Conservation (phyloP, 2,113 vertebrate species). For the Pachycephala philippinensis region DNA sequence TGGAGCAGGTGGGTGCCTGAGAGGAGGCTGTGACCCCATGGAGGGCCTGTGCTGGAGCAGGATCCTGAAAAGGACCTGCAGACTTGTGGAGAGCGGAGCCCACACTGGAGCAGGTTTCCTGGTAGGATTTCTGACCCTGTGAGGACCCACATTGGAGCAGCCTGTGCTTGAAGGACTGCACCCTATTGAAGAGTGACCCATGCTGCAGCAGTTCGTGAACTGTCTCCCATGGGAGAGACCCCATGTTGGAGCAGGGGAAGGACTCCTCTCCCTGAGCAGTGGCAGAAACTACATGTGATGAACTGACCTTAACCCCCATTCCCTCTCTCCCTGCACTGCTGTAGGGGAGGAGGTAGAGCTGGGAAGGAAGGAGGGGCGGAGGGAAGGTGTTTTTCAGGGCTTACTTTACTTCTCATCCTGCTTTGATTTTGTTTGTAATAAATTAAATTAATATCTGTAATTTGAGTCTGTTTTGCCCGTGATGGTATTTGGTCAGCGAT, state of each 20-base stretch:
- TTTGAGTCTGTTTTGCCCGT: neutral
- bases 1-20: neutral
- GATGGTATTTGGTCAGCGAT: neutral
- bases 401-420: neutral
- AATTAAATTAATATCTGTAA: neutral
- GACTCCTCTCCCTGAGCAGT: neutral
- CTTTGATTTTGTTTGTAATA: neutral
- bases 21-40: neutral
- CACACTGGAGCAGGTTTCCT: neutral
- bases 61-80: neutral
- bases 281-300: neutral
- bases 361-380: neutral
- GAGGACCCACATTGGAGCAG: neutral
- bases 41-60: neutral
- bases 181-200: neutral
- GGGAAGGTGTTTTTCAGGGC: neutral
- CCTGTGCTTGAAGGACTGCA: neutral
- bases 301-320: neutral
- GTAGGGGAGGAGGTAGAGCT: neutral
- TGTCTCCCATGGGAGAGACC: neutral
- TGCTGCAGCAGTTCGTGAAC: neutral
- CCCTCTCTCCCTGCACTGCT: neutral
- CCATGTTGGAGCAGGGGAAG: neutral
- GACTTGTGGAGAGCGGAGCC: fast-evolving
- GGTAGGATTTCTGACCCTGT: neutral